Evolutionary conservation across 2,797 vertebrate species (phyloP), one percentile per base, ranked within the genome.

Genomic region (Pseudomugil tenellus): DNA sequence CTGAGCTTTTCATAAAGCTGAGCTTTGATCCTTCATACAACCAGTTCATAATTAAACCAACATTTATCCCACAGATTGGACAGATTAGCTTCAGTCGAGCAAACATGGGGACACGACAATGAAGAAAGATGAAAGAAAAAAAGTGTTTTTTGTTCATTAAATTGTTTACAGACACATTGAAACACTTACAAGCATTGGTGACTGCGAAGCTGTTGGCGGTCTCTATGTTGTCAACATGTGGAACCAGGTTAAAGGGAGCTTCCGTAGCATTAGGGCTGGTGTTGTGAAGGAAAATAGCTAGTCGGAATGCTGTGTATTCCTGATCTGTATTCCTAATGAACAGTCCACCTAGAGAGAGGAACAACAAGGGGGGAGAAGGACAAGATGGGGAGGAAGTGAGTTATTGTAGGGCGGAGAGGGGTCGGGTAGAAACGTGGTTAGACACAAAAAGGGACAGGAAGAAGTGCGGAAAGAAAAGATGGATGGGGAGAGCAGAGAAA

Each of bases 251-350:
- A 92, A 99, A 99, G 87, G 97, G 97, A 74, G 98, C 97, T 95
- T 99, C 97, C 0, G 98, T 97, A 62, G 96, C 97, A 73, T 99
- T 99, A 61, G 97, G 98, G 92, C 97, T 99, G 92, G 97, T 99
- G 92, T 99, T 99, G 94, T 99, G 98, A 84, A 98, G 97, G 95
- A 98, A 99, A 93, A 99, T 98, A 75, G 97, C 97, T 93, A 99
- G 94, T 74, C 97, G 96, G 87, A 99, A 99, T 79, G 96, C 97
- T 81, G 97, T 99, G 90, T 99, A 99, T 93, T 99, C 98, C 96
- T 99, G 98, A 95, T 99, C 98, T 88, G 97, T 98, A 94, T 99
- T 98, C 94, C 97, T 95, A 94, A 99, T 99, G 95, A 99, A 99
- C 92, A 99, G 94, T 83, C 97, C 97, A 74, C 94, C 95, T 95